Base-by-base conservation (phyloP, 2,888 invertebrate species). In the Lepidocyrtoides sp. region DNA sequence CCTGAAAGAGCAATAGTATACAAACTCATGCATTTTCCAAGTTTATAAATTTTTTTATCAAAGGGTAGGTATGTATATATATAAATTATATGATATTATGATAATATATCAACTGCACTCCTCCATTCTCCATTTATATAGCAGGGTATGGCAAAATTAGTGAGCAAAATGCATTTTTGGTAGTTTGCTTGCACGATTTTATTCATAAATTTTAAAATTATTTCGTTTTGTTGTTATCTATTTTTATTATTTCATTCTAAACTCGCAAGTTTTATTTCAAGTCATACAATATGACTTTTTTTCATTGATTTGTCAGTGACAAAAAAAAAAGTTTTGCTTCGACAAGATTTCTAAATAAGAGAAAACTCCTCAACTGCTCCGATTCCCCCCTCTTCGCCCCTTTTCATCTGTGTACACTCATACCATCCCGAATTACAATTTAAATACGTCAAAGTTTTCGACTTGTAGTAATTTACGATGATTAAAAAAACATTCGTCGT, bases 181-280 rank as follows among this genome's bases (percentile, higher is more conserved):
- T 89, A 89, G 89, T 83, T 89, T 83, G 89, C 89, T 89, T 89
- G 89, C 82, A 89, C 81, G 66, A 57, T 66, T 81, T 63, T 8
- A 63, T 26, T 60, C 36, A 36, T 36, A 36, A 2, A 36, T 36
- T 36, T 48, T 48, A 20, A 20, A 29, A 60, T 60, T 23, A 57
- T 57, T 2, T 72, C 17, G n/a, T 41, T 44, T n/a, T 32, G 69
- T 17, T 48, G 23, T 14, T 23, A 66, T 54, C n/a, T 10, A n/a
- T 72, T 72, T 20, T 85, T 32, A 20, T 26, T 32, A 83, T 83
- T 63, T 54, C 29, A 23, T 57, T 69, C 77, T 63, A 0, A 63
- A 63, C 4, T 57, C 57, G 29, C 75, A 26, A 75, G 5, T 26
- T 75, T 4, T 69, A 17, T 69, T 75, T 48, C 32, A 7, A 75